Percentiles rank a stretch among this genome's conserved stretches.
Conservation (phyloP, 1,140 invertebrate genomes). For the Sesamia nonagrioides region DNA sequence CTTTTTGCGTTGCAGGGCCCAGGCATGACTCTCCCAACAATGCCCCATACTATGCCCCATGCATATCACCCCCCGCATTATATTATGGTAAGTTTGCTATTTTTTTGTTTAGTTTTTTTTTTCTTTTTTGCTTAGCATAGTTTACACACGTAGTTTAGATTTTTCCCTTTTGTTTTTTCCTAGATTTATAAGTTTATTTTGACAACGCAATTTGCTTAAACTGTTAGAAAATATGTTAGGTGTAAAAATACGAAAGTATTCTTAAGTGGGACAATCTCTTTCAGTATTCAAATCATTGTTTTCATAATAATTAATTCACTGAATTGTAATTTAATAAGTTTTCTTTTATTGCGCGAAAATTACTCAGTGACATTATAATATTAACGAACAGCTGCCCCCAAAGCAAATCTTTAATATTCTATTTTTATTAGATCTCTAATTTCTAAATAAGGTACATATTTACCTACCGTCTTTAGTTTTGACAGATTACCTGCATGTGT, state of each 20-base stretch:
- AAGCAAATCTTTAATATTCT: no score
- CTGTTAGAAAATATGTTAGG: not conserved
- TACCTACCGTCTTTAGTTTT: not conserved
- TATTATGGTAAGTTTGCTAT: constrained; percentile 83
- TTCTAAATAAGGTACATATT: no score
- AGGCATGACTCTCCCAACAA: constrained; percentile 83
- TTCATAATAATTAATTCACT: not conserved
- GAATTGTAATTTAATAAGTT: no score
- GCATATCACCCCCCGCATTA: constrained; percentile 85
- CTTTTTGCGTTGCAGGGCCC: constrained; percentile 84
- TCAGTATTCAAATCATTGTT: not conserved
- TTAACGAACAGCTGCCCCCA: no score
- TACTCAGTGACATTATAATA: no score
- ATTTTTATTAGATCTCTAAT: no score
- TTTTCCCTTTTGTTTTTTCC: not conserved
- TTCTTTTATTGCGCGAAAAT: no score
- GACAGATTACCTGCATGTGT: constrained; percentile 25
- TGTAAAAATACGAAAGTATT: not conserved
- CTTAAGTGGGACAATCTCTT: not conserved
- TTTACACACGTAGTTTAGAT: constrained; percentile 56
- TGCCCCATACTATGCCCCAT: constrained; percentile 85
- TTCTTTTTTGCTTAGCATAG: constrained; percentile 50
- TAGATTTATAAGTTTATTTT: not conserved
- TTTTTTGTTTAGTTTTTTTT: constrained; percentile 58
- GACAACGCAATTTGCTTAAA: not conserved